Evolutionary conservation across 1,140 invertebrate species (phyloP).

Genomic region (Cotesia chilonis): DNA sequence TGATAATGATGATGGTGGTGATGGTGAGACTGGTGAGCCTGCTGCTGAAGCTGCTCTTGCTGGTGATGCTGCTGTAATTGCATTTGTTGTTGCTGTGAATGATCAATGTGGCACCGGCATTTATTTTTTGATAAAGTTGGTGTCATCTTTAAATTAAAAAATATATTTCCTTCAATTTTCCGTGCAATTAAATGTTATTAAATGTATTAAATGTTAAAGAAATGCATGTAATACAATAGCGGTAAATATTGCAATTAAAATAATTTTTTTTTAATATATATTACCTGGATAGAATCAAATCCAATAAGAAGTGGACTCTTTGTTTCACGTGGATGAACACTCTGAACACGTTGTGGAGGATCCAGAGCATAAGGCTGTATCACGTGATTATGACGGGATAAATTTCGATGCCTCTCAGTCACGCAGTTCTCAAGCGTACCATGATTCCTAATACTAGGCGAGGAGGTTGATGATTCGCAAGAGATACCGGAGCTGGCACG

Average conservation of each 20-base stretch:
- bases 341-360: slow-evolving; percentile 33
- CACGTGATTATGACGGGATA: slow-evolving; percentile 30
- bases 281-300: slow-evolving; percentile 56
- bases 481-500: slow-evolving; percentile 56
- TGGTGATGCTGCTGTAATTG: slow-evolving; percentile 31
- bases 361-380: slow-evolving; percentile 31
- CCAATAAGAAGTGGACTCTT: slow-evolving; percentile 53
- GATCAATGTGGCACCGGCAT: slow-evolving; percentile 59
- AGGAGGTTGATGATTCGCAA: slow-evolving; percentile 57
- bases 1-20: slow-evolving; percentile 38
- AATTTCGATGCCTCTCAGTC: slow-evolving; percentile 27
- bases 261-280: background rate
- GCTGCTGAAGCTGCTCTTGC: slow-evolving; percentile 34
- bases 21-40: slow-evolving; percentile 31
- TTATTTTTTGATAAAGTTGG: slow-evolving; percentile 55
- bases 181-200: background rate
- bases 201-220: background rate
- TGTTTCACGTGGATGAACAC: slow-evolving; percentile 35
- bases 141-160: slow-evolving; percentile 47
- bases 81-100: slow-evolving; percentile 34
- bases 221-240: background rate
- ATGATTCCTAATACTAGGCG: slow-evolving; percentile 51
- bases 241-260: background rate
- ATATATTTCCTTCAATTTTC: background rate
- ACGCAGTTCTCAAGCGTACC: slow-evolving; percentile 52